Conservation (phyloP, 2,797 vertebrate genomes). For the Distichodus sexfasciatus region DNA sequence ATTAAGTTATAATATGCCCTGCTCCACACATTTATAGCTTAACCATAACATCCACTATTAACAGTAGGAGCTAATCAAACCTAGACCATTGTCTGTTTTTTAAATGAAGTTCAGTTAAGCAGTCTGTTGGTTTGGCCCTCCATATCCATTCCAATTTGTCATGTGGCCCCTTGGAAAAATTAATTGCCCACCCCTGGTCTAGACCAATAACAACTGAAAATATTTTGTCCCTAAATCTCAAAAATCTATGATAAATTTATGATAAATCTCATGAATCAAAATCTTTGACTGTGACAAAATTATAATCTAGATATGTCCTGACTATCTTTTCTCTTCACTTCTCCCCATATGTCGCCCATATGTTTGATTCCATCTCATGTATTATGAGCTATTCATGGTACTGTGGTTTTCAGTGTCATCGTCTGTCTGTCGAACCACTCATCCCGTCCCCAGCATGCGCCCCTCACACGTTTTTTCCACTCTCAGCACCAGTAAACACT, state of each 20-base stretch:
- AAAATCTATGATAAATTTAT: background rate
- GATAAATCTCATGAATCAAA: no score
- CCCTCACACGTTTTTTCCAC: background rate
- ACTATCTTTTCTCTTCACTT: background rate
- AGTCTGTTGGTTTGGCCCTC: no score
- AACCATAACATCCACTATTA: no score
- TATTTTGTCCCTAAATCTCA: background rate
- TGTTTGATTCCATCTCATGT: background rate
- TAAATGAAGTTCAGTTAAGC: no score
- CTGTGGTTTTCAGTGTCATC: conserved; percentile 24
- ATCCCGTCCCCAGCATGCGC: background rate
- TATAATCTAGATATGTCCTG: background rate
- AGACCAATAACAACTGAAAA: background rate
- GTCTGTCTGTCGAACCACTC: conserved; percentile 1
- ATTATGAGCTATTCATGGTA: conserved; percentile 10
- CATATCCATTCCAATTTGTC: no score
- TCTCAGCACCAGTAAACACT: conserved; percentile 4
- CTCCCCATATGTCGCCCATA: background rate
- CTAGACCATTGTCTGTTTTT: no score
- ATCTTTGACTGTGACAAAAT: no score
- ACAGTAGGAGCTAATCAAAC: no score
- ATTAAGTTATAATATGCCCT: no score
- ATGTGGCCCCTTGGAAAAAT: no score
- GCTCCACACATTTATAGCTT: no score
- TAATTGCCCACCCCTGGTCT: no score